phyloP scores from a whole-genome alignment of 2,888 invertebrate species.

The Apodemia duryi region DNA sequence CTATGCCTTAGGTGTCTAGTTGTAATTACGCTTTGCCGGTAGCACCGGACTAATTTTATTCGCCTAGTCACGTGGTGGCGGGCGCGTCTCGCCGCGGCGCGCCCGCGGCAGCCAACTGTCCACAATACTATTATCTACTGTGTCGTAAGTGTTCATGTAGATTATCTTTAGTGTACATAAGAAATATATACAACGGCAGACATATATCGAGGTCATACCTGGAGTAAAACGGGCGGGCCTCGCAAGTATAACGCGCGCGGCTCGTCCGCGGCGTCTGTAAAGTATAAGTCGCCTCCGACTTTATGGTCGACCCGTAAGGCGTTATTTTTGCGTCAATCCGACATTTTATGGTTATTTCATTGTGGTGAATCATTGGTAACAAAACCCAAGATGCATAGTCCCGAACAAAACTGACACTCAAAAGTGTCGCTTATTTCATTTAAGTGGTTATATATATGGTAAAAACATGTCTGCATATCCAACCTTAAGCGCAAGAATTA shows the following conservation, averaged over 20 bases:
- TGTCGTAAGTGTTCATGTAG: conserved; percentile 75
- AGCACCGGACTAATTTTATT: conserved; percentile 59
- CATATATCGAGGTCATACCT: conserved; percentile 46
- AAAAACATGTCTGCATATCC: too few relatives aligned
- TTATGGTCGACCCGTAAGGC: conserved; percentile 20
- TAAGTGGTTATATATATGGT: too few relatives aligned
- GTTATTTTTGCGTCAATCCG: not conserved
- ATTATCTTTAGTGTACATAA: conserved; percentile 66
- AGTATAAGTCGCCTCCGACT: conserved; percentile 7
- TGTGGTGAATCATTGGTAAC: not conserved
- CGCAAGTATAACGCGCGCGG: conserved; percentile 30
- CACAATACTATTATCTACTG: conserved; percentile 68
- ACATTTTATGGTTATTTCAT: not conserved
- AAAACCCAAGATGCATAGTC: too few relatives aligned
- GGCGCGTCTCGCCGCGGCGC: conserved; percentile 50
- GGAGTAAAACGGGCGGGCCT: conserved; percentile 31
- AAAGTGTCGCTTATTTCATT: too few relatives aligned
- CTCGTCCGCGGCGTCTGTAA: conserved; percentile 27
- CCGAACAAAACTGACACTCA: too few relatives aligned
- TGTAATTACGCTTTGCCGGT: conserved; percentile 64
- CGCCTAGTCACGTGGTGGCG: conserved; percentile 70
- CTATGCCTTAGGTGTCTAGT: conserved; percentile 42
- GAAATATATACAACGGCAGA: conserved; percentile 63
- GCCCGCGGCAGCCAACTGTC: conserved; percentile 64
- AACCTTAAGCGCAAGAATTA: too few relatives aligned